These are phyloP conservation scores for Cheilosia variabilis DNA, from an alignment of 2,888 invertebrate genomes.

Conservation along the genomic window DNA sequence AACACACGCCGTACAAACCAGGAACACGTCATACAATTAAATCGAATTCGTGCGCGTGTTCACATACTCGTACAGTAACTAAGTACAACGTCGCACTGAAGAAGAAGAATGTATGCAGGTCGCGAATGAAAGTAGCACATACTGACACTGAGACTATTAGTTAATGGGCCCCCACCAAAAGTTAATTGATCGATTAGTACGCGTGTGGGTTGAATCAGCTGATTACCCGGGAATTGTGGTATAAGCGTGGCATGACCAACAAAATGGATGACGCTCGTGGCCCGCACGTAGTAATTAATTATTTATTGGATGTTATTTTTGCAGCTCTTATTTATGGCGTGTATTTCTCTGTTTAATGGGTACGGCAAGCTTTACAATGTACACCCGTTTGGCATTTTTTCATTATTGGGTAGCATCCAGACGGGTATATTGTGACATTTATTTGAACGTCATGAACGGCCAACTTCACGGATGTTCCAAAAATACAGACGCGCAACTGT, in stretches of 20 bases:
- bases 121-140: background rate
- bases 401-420: too few relatives aligned
- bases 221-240: background rate
- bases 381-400: too few relatives aligned
- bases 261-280: background rate
- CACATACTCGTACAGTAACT: background rate
- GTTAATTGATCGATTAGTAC: background rate
- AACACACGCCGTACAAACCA: conserved; percentile 1
- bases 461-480: too few relatives aligned
- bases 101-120: background rate
- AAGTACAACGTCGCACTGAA: background rate
- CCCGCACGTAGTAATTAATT: background rate
- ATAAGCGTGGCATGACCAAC: background rate
- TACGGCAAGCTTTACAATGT: too few relatives aligned
- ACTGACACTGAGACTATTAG: background rate
- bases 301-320: background rate
- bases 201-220: conserved; percentile 2
- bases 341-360: too few relatives aligned
- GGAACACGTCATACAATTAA: background rate
- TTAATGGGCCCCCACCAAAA: background rate
- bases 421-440: background rate
- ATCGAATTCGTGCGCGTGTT: background rate
- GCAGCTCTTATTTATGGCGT: background rate
- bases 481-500: too few relatives aligned
- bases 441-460: background rate